phyloP scores from a whole-genome alignment of 2,113 vertebrate genomes.

The Thamnophis sirtalis region DNA sequence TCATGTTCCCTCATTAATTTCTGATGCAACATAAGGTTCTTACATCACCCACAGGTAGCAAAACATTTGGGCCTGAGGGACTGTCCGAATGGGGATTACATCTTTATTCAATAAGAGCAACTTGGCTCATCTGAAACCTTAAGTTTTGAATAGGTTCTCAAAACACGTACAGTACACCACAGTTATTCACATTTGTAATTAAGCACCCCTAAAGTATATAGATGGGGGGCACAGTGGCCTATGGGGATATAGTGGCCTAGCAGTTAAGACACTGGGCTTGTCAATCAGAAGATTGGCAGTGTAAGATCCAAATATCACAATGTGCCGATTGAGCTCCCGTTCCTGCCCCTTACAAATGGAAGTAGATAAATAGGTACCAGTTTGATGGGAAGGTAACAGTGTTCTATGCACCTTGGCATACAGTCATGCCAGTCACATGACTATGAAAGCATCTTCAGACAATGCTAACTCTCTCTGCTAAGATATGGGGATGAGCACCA shows the following conservation, averaged over 20 bases:
- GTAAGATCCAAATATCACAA: not conserved
- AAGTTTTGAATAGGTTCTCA: not conserved
- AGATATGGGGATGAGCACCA: not conserved
- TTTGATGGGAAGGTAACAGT: not conserved
- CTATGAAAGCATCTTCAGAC: not conserved
- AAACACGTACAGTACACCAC: not conserved
- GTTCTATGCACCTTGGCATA: not conserved
- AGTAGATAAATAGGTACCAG: not conserved
- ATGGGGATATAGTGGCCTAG: not conserved
- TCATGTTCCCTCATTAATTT: not conserved
- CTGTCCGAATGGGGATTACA: not conserved
- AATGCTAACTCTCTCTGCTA: not conserved
- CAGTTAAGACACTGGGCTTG: not conserved
- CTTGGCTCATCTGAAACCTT: not conserved
- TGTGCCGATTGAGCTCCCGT: not conserved
- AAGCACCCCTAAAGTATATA: not conserved
- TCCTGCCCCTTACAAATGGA: not conserved
- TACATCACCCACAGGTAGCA: not conserved
- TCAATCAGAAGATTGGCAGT: not conserved
- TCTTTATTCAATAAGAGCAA: not conserved
- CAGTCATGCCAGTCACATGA: not conserved
- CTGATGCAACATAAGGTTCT: not conserved
- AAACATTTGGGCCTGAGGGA: not conserved
- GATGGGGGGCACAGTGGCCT: not conserved
- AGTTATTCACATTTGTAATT: not conserved